A percentile compares a stretch with the other conserved stretches of the same genome.
Conservation (phyloP, 2,888 invertebrate genomes). For the Yponomeuta sedellus region DNA sequence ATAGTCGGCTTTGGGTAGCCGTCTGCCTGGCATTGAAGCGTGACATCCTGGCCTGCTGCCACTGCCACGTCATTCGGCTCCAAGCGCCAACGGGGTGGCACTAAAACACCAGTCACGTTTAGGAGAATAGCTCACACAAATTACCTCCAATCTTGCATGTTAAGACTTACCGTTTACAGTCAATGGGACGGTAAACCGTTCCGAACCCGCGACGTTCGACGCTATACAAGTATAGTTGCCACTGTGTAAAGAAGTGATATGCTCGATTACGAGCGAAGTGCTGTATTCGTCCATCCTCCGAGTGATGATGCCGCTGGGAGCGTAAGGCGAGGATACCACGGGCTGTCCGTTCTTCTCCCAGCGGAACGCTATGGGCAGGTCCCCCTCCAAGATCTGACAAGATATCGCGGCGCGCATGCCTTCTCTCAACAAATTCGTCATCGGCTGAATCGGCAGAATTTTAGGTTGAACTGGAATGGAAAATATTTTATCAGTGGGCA, state of each 20-base stretch:
- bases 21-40: slow-evolving; percentile 91
- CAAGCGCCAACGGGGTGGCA: slow-evolving; percentile 92
- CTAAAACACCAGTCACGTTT: slow-evolving; percentile 54
- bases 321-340: slow-evolving; percentile 79
- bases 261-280: slow-evolving; percentile 89
- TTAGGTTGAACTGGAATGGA: slow-evolving; percentile 84
- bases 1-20: slow-evolving; percentile 93
- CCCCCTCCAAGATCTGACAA: slow-evolving; percentile 94
- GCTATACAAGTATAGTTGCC: slow-evolving; percentile 96
- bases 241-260: slow-evolving; percentile 88
- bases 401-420: slow-evolving; percentile 93
- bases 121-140: neutral
- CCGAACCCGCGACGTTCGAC: slow-evolving; percentile 89
- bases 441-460: slow-evolving; percentile 88
- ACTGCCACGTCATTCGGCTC: slow-evolving; percentile 90
- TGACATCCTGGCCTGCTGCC: slow-evolving; percentile 88
- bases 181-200: slow-evolving; percentile 85
- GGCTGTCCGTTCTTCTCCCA: slow-evolving; percentile 94
- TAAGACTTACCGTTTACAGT: slow-evolving; percentile 84
- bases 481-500: slow-evolving; percentile 10
- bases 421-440: slow-evolving; percentile 87
- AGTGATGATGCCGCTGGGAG: slow-evolving; percentile 64
- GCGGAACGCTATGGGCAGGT: slow-evolving; percentile 91
- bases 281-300: slow-evolving; percentile 88
- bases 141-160: neutral